A percentile compares a stretch with the other conserved stretches of the same genome.
Evolutionary conservation across 2,797 vertebrate species (phyloP).

Genomic region (Lacerta viridis): DNA sequence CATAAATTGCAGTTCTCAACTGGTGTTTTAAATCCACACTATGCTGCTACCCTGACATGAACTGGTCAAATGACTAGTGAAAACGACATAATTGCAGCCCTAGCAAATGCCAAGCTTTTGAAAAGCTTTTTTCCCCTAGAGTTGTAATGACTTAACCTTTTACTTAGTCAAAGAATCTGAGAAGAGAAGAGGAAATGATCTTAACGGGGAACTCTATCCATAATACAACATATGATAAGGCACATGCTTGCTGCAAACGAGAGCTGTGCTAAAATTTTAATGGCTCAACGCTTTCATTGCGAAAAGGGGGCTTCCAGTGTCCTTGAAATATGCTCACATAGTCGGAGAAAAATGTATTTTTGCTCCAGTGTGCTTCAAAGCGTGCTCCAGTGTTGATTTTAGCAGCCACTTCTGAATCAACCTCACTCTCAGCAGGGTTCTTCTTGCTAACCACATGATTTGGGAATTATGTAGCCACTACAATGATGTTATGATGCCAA

Average conservation of each 20-base stretch:
- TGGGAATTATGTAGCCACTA: not conserved
- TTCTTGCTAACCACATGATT: not conserved
- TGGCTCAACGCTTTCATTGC: not conserved
- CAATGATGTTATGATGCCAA: not conserved
- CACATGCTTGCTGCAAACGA: not conserved
- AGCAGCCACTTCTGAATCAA: not conserved
- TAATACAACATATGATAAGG: fast-evolving
- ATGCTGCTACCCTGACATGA: slow-evolving; percentile 14
- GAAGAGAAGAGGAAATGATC: not conserved
- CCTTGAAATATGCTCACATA: not conserved
- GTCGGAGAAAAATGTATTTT: not conserved
- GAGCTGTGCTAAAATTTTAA: not conserved
- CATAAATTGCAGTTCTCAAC: slow-evolving; percentile 15
- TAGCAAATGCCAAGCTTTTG: slow-evolving; percentile 27
- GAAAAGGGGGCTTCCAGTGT: not conserved
- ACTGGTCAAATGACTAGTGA: slow-evolving; percentile 29
- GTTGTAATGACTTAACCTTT: slow-evolving; percentile 41
- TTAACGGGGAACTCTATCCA: slow-evolving; percentile 2
- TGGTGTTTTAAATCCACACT: slow-evolving; percentile 27
- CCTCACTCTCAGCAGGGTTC: not conserved
- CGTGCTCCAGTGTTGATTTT: not conserved
- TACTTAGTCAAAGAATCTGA: slow-evolving; percentile 1
- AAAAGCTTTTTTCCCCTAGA: not conserved
- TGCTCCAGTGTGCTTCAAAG: not conserved
- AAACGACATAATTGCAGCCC: slow-evolving; percentile 16